phyloP scores from a whole-genome alignment of 1,140 invertebrate species.

The Eurosta solidaginis region DNA sequence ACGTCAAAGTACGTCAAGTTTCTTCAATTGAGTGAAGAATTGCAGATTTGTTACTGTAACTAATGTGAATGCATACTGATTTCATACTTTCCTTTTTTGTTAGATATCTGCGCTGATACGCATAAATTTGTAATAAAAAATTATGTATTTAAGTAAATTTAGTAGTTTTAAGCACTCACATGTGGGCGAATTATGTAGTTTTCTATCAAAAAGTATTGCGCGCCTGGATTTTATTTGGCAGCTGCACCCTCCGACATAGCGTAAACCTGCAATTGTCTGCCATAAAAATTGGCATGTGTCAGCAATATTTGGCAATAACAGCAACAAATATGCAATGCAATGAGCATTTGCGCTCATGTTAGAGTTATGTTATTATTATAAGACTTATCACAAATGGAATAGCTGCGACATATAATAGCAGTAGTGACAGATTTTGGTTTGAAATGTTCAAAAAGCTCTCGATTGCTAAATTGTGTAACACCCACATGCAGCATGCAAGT shows the following conservation, averaged over 20 bases:
- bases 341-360: background rate
- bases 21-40: too few relatives aligned
- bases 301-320: background rate
- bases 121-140: too few relatives aligned
- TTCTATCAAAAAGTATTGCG: background rate
- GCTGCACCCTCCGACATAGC: background rate
- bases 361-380: background rate
- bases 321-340: background rate
- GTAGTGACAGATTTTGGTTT: background rate
- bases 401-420: background rate
- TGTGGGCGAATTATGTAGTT: background rate
- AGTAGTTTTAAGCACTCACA: background rate
- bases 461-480: background rate
- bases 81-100: too few relatives aligned
- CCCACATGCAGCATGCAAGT: background rate
- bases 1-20: too few relatives aligned
- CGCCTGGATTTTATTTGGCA: background rate
- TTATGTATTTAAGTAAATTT: too few relatives aligned
- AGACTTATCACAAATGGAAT: background rate
- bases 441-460: background rate
- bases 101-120: too few relatives aligned
- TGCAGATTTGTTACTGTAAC: too few relatives aligned
- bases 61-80: too few relatives aligned
- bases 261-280: background rate
- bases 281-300: slow-evolving; percentile 20